A percentile compares a stretch with the other conserved stretches of the same genome.
Evolutionary conservation across 2,113 vertebrate genomes (phyloP).

Genomic region (Vidua chalybeata): DNA sequence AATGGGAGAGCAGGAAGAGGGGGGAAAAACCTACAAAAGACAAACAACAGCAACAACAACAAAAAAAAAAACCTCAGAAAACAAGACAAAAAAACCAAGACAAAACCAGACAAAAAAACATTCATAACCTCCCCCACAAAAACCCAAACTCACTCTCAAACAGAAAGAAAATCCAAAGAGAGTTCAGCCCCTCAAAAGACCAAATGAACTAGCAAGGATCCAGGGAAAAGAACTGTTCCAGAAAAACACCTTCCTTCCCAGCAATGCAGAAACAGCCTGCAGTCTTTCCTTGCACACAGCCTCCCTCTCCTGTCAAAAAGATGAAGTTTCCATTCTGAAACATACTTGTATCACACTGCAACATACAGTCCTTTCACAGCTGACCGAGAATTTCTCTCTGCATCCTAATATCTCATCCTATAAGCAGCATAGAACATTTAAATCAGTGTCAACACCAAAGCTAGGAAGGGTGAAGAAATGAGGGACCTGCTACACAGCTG

Average conservation of each 20-base stretch:
- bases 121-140: not conserved
- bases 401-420: not conserved
- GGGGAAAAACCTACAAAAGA: not conserved
- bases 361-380: not conserved
- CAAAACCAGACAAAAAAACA: not conserved
- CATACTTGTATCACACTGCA: not conserved
- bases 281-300: not conserved
- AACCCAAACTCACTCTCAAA: not conserved
- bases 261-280: not conserved
- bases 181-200: fast-evolving
- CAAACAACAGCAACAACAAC: not conserved
- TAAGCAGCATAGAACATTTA: not conserved
- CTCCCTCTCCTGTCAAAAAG: slow-evolving; percentile 26
- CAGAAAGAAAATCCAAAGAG: not conserved
- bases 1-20: not conserved
- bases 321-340: not conserved
- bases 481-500: not conserved
- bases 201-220: not conserved
- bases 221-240: not conserved
- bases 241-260: not conserved
- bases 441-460: not conserved
- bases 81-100: not conserved
- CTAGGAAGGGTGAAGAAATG: not conserved
- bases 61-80: not conserved
- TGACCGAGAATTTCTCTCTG: not conserved